Conservation (phyloP, 2,888 invertebrate genomes). For the Onthophagus sagittarius region DNA sequence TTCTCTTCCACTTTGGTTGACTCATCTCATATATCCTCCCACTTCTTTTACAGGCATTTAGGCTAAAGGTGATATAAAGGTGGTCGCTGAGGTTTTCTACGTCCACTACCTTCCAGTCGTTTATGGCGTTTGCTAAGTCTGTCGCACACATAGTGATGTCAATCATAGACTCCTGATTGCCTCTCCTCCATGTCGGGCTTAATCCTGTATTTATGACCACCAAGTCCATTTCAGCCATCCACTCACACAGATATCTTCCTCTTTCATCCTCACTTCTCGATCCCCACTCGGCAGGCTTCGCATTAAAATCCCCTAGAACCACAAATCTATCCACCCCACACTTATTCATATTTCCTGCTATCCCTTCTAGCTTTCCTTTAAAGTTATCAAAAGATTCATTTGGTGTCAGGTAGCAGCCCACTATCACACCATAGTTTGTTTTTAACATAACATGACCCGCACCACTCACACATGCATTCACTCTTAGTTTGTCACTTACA, state of each 20-base stretch:
- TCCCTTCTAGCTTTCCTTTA: background rate
- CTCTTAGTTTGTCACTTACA: too few relatives aligned
- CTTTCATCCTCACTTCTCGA: conserved; percentile 1
- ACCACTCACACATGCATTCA: too few relatives aligned
- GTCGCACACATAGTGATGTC: conserved; percentile 1
- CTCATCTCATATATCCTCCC: too few relatives aligned
- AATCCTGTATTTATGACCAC: background rate
- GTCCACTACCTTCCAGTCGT: too few relatives aligned
- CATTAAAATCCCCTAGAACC: conserved; percentile 16
- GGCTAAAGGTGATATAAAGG: too few relatives aligned
- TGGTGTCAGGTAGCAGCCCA: conserved; percentile 4
- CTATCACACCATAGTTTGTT: too few relatives aligned
- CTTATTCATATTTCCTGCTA: background rate
- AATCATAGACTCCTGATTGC: conserved; percentile 1
- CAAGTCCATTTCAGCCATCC: background rate
- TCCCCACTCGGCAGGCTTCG: conserved; percentile 16
- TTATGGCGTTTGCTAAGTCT: too few relatives aligned
- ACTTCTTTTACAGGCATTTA: too few relatives aligned
- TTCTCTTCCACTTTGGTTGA: too few relatives aligned
- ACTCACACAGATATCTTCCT: conserved; percentile 8
- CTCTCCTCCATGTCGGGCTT: background rate
- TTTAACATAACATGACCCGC: too few relatives aligned
- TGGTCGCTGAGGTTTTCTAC: too few relatives aligned
- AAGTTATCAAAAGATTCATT: background rate
- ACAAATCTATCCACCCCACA: background rate